Evolutionary conservation across 2,888 invertebrate species (phyloP), one percentile per base, ranked within the genome.

Genomic region (Eledona agricola): DNA sequence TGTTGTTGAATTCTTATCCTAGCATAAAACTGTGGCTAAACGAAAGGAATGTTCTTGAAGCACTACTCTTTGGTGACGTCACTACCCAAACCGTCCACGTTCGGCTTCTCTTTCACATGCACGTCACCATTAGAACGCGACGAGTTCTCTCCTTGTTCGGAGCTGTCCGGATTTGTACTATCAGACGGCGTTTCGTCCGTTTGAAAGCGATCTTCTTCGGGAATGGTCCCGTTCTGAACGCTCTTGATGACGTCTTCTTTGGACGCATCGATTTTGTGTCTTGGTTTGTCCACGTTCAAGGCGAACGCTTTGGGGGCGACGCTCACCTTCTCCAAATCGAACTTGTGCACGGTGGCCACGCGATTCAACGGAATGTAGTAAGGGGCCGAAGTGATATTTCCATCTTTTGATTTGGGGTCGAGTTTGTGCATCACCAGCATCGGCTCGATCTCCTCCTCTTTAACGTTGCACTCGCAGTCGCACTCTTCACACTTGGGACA

Each of bases 401-500:
- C 25, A 1, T 53, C 34, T 17, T 38, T 40, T n/a, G n/a, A n/a
- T n/a, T n/a, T n/a, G 1, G 22, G 5, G 9, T 54, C 56, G 1
- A 62, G 55, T 3, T 65, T 62, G 31, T 64, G 69, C 55, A 71
- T 64, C 1, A 71, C 62, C 45, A 72, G 49, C 66, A 72, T 70
- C 2, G 67, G 67, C 49, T 71, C 69, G 31, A 65, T 62, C 13
- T 69, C 71, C 11, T 70, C 69, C 6, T 67, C 66, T 32, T 66
- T 66, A 16, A 83, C 78, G 9, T 70, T 60, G 63, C 85, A 84
- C 62, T 89, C 89, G 72, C 90, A 90, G 79, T 93, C 87, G 69
- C 85, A 83, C 60, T 88, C 85, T 9, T 87, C 87, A 67, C 93
- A 90, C 70, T 81, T 80, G 60, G 82, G 83, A 66, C 87, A 91